Conservation (phyloP, 1,140 invertebrate genomes). For the Elymnias hypermnestra region DNA sequence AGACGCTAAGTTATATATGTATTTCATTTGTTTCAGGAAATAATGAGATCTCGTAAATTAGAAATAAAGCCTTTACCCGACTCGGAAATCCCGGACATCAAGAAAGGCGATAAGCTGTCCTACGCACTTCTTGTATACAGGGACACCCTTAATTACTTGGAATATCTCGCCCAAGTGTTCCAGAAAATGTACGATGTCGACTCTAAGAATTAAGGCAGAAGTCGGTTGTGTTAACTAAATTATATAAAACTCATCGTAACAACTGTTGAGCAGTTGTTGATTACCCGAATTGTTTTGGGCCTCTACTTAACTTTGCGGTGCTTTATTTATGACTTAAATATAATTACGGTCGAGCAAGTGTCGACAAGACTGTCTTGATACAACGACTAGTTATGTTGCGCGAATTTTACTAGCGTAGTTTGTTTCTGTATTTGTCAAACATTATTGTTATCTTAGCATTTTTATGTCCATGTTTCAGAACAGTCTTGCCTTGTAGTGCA, state of each 20-base stretch:
- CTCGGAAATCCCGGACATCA: slow-evolving; percentile 45
- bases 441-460: slow-evolving; percentile 1
- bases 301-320: slow-evolving; percentile 43
- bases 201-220: slow-evolving; percentile 26
- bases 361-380: slow-evolving; percentile 13
- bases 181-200: slow-evolving; percentile 41
- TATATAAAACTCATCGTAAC: background rate
- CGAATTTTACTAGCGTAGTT: background rate
- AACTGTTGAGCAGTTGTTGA: background rate
- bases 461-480: slow-evolving; percentile 7
- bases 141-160: slow-evolving; percentile 59
- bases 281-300: slow-evolving; percentile 26
- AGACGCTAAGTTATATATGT: too few species aligned
- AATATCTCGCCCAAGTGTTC: slow-evolving; percentile 58
- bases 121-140: slow-evolving; percentile 49
- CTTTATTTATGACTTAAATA: slow-evolving; percentile 28
- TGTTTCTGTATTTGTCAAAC: slow-evolving; percentile 6
- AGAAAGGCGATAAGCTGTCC: slow-evolving; percentile 31
- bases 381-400: background rate
- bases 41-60: slow-evolving; percentile 47
- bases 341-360: slow-evolving; percentile 10
- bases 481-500: slow-evolving; percentile 12
- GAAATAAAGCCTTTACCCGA: slow-evolving; percentile 40
- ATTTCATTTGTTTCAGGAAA: slow-evolving; percentile 42
- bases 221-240: slow-evolving; percentile 29